These are phyloP conservation scores for Adelphocoris suturalis DNA, from an alignment of 2,888 invertebrate genomes.

Conservation along the genomic window DNA sequence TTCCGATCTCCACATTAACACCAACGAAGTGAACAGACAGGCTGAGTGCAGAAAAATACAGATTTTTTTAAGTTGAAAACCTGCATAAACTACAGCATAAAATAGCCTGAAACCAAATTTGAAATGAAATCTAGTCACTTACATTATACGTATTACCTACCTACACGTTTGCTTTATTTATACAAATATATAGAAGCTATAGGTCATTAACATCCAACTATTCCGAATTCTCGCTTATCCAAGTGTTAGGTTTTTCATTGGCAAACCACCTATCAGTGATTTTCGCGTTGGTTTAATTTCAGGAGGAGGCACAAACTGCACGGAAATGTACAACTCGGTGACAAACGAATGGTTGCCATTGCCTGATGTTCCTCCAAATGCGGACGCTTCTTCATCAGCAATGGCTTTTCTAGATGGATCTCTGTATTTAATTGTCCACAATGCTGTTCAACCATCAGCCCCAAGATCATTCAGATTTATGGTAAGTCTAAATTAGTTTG, in stretches of 20 bases:
- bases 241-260: background rate
- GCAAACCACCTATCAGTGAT: background rate
- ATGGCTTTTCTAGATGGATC: slow-evolving; percentile 40
- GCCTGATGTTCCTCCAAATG: slow-evolving; percentile 3
- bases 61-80: no score
- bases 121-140: no score
- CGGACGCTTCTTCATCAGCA: background rate
- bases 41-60: no score
- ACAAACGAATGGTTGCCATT: slow-evolving; percentile 31
- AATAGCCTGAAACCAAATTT: no score
- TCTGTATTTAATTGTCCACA: slow-evolving; percentile 24
- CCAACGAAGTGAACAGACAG: no score
- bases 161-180: no score
- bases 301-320: slow-evolving; percentile 41
- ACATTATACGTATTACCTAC: no score
- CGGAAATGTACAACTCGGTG: slow-evolving; percentile 40
- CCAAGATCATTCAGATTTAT: background rate
- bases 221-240: background rate
- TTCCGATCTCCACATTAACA: no score
- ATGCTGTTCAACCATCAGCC: background rate
- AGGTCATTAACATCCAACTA: no score
- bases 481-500: background rate
- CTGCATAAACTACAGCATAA: no score
- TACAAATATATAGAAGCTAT: no score
- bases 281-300: background rate